Evolutionary conservation across 2,113 vertebrate genomes (phyloP), one percentile per base, ranked within the genome.

Genomic region (Halcyon senegalensis): DNA sequence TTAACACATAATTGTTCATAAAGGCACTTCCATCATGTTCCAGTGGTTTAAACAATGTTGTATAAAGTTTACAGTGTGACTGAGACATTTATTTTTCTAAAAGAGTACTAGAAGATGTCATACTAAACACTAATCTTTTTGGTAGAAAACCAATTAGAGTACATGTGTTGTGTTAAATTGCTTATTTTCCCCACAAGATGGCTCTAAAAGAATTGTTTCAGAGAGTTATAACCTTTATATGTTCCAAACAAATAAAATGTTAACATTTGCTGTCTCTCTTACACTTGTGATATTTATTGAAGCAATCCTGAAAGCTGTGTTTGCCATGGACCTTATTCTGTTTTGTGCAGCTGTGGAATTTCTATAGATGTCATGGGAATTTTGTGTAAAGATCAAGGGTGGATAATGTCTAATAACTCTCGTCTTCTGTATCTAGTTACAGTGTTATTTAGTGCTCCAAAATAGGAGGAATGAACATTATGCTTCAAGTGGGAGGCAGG

Each of bases 201-300:
- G 55, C 72, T 96, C 73, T 95, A 93, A 88, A 93, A 73, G 11
- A 82, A 92, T 85, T 83, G 62, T 90, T 90, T 81, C 20, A 14
- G 59, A 89, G 72, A 87, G 17, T 92, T 89, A 69, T 72, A 91
- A 93, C 58, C 83, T 94, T 96, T 87, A 50, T 94, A 90, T 94
- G 89, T 96, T 97, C 51, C 90, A 95, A 96, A 74, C 35, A 91
- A 97, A 97, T 97, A 97, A 97, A 97, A 85, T 74, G 35, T 87
- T 97, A 83, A 94, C 56, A 91, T 96, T 91, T 83, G 18, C 68
- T 82, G 84, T 93, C 58, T 94, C 81, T 96, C 62, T 94, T 94
- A 90, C 0, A 1, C 39, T 82, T 89, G 76, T 94, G 75, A n/a
- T 96, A 73, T 79, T 95, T 96, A 73, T 68, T 90, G 79, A 90